Percentiles rank a stretch among this genome's conserved stretches.
phyloP scores from a whole-genome alignment of 2,113 vertebrate species.

The Nycticebus coucang region DNA sequence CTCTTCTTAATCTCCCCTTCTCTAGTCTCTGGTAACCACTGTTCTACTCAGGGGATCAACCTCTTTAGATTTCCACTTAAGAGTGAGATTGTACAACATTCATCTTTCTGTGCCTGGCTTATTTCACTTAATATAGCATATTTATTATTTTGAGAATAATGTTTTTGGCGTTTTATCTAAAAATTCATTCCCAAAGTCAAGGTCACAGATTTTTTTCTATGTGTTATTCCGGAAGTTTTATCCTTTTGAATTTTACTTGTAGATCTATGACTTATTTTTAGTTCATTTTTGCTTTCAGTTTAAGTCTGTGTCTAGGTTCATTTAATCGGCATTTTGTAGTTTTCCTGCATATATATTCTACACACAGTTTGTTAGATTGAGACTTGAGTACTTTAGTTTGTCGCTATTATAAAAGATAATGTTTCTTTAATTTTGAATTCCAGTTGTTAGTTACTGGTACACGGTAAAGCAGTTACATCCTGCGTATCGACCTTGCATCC shows the following conservation, averaged over 20 bases:
- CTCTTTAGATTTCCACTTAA: not conserved
- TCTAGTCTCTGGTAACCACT: not conserved
- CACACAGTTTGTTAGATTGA: not conserved
- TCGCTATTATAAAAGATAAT: not conserved
- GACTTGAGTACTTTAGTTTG: not conserved
- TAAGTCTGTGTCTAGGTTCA: not conserved
- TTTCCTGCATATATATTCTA: not conserved
- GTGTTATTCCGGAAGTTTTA: not conserved
- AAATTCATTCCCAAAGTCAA: not conserved
- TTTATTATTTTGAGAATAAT: constrained; percentile 1
- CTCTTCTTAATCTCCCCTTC: not conserved
- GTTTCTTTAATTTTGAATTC: constrained; percentile 18
- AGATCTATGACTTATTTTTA: not conserved
- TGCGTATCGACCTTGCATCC: not conserved
- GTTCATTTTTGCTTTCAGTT: not conserved
- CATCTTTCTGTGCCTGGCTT: not conserved
- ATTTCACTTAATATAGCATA: not conserved
- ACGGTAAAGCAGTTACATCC: not conserved
- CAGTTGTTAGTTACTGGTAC: not conserved
- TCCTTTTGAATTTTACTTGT: not conserved
- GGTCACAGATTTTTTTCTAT: not conserved
- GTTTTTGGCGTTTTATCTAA: not conserved
- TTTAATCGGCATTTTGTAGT: not conserved
- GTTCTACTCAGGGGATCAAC: not conserved
- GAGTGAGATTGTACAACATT: no score